A percentile compares a stretch with the other conserved stretches of the same genome.
Conservation (phyloP, 2,797 vertebrate species). For the Ctenopoma kingsleyae region DNA sequence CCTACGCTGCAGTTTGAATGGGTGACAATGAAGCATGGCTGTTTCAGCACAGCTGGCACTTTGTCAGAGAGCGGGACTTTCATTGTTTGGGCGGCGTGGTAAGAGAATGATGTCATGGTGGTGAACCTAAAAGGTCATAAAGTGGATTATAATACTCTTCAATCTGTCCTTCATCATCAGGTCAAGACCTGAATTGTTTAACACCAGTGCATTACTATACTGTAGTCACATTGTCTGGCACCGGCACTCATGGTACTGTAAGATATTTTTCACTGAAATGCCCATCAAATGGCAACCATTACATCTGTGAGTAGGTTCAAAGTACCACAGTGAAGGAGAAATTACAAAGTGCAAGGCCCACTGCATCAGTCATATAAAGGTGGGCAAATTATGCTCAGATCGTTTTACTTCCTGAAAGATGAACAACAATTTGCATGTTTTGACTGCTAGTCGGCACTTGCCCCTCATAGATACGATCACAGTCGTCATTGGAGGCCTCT, state of each 20-base stretch:
- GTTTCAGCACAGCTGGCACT: conserved; percentile 75
- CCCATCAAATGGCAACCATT: conserved; percentile 42
- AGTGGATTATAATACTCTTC: conserved; percentile 62
- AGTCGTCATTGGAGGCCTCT: conserved; percentile 26
- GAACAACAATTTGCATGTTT: conserved; percentile 8
- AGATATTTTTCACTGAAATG: conserved; percentile 25
- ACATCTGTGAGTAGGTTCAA: conserved; percentile 49
- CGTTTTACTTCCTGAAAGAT: background rate
- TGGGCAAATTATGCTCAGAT: background rate
- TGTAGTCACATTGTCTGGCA: conserved; percentile 9
- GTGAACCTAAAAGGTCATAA: conserved; percentile 72
- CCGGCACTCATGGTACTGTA: background rate
- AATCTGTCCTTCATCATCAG: conserved; percentile 31
- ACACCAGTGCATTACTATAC: conserved; percentile 11
- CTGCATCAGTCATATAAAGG: conserved; percentile 13
- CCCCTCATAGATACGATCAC: conserved; percentile 23
- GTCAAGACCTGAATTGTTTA: conserved; percentile 19
- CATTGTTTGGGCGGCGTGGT: conserved; percentile 69
- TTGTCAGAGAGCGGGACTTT: conserved; percentile 61
- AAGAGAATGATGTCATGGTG: conserved; percentile 74
- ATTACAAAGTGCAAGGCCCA: conserved; percentile 33
- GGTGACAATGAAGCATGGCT: conserved; percentile 70
- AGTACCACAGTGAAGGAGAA: conserved; percentile 40
- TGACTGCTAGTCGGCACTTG: background rate
- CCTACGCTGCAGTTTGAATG: conserved; percentile 75